phyloP scores from a whole-genome alignment of 2,113 vertebrate species.

The Numida meleagris region DNA sequence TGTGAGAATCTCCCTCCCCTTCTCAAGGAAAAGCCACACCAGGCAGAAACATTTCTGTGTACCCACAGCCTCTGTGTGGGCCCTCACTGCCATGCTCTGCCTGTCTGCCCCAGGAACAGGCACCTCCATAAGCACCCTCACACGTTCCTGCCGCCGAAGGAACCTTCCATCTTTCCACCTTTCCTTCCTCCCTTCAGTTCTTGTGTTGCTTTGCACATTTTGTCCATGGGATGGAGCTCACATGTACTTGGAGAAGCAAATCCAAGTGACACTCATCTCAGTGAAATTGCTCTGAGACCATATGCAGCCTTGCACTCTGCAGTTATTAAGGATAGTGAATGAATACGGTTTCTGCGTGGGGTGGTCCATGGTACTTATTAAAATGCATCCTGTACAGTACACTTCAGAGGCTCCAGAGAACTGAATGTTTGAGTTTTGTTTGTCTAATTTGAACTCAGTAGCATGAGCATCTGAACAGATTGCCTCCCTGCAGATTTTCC shows the following conservation, averaged over 20 bases:
- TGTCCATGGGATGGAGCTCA: background rate
- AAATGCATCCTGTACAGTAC: background rate
- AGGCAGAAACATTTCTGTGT: background rate
- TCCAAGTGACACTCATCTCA: fast-evolving
- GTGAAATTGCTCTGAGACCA: background rate
- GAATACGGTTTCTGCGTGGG: background rate
- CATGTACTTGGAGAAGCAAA: background rate
- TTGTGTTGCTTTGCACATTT: background rate
- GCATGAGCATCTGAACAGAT: background rate
- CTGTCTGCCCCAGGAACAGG: background rate
- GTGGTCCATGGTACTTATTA: background rate
- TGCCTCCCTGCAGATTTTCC: background rate
- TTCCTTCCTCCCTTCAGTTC: background rate
- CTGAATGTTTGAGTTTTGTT: background rate
- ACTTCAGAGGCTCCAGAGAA: background rate
- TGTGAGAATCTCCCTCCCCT: background rate
- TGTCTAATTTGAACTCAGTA: background rate
- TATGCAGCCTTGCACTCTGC: background rate
- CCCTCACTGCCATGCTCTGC: fast-evolving
- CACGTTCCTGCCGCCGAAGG: background rate
- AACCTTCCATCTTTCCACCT: background rate
- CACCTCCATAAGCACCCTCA: fast-evolving
- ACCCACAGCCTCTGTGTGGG: background rate
- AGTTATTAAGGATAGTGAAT: background rate
- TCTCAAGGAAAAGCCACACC: background rate